Base-by-base conservation (phyloP, 2,797 vertebrate species). In the Percopsis omiscomaycus region DNA sequence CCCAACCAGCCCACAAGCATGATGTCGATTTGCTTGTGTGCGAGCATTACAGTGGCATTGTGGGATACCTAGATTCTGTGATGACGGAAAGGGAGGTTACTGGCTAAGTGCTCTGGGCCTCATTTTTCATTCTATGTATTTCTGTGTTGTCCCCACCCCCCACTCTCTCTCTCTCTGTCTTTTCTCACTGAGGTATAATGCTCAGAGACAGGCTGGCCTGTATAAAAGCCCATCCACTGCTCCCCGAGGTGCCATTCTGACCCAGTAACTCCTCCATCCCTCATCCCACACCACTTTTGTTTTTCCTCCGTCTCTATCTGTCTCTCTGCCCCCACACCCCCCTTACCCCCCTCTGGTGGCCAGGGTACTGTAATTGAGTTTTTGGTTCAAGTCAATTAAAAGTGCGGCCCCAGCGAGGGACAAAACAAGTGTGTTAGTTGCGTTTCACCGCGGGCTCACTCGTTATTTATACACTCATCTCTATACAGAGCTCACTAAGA, bases 331-430 rank as follows among this genome's bases (percentile, higher is more conserved):
- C 66, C 63, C 59, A 47, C 73, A 71, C 60, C 65, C 71, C 58
- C 50, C 60, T 51, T 49, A 37, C 66, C 29, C 15, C 42, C n/a
- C 85, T 82, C 79, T 81, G 82, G 81, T 84, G 90, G 83, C 78
- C 80, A 68, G 77, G 82, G 80, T 81, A 79, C 79, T 88, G 83
- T 88, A 90, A 91, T 91, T 87, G 79, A 88, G 84, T 89, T 88
- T 89, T 89, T 85, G 89, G 89, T 90, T 91, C 81, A 77, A 86
- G 86, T 90, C 89, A 88, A 90, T 91, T 92, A 89, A 90, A 90
- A 90, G 82, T 88, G 83, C 73, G 80, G 74, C 64, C 67, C 76
- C 55, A 66, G 80, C 77, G 77, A 65, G 82, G 86, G 87, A 87
- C 85, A 88, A 88, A 90, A 88, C 87, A 87, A 86, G 86, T 86